Base-by-base conservation (phyloP, 2,113 vertebrate species). In the Leptocoma aspasia region DNA sequence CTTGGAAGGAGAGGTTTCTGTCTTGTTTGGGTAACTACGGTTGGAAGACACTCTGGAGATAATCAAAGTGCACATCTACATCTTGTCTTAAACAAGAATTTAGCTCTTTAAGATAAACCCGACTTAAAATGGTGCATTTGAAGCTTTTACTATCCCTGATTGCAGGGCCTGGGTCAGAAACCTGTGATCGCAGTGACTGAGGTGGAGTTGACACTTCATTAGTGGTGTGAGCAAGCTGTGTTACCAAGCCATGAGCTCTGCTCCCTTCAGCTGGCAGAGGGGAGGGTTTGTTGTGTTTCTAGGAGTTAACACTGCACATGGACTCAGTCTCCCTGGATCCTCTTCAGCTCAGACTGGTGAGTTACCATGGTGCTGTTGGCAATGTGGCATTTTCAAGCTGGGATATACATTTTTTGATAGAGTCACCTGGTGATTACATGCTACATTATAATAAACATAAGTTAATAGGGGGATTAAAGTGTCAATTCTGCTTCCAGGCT, bases 21-120 rank as follows among this genome's bases (percentile, higher is more conserved):
- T 33, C 33, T 60, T 2, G 0, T 72, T 12, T 13, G 10, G 4
- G 3, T 57, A 57, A 27, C 35, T 28, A 6, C 4, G 1, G 33
- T 11, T 83, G 42, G 42, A 65, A 72, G 21, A 69, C 10, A 15
- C n/a, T 80, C 41, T 57, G 47, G 26, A 22, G 21, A 23, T 53
- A 26, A 49, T 78, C 82, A 44, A 76, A 72, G 20, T 21, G 18
- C 14, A 35, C 53, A 7, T 13, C 24, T 31, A 9, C 5, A 5
- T 52, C 56, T 65, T 65, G 13, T 27, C 31, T 70, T 59, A 24
- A 57, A 37, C n/a, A 70, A 59, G 35, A 47, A 31, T 22, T 19
- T 10, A 12, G 42, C n/a, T 7, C 49, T 56, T 30, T 8, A 12
- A 64, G 17, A 6, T 39, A 18, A 24, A 16, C 14, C 23, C 0